Base-by-base conservation (phyloP, 2,797 vertebrate species). In the Coccyzus lansbergi region DNA sequence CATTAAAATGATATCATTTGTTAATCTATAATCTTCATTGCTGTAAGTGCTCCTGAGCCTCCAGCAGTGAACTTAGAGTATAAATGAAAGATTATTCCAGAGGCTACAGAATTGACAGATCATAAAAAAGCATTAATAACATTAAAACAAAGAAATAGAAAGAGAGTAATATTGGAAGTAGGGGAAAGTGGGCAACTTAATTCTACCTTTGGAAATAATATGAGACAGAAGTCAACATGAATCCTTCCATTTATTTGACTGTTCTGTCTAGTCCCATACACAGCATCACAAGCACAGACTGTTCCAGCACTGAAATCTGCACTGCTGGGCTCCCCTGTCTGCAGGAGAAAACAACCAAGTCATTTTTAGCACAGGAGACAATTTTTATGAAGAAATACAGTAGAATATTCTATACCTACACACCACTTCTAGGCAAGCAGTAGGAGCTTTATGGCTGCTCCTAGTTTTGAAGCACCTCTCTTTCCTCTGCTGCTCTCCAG, bases 311-410 rank as follows among this genome's bases (percentile, higher is more conserved):
- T 4, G 12, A 92, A 93, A 75, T 76, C 33, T 60, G 25, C 51
- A 9, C 28, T 69, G n/a, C 46, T 86, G 74, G 22, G 18, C 16
- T 79, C 78, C 42, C 55, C 22, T 44, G 14, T 29, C 72, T 83
- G 36, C 21, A 81, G 36, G 19, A 68, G 31, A 75, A 42, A 87
- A 48, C 18, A 83, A 38, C 21, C 25, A 68, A 13, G 31, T 44
- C 15, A 34, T 52, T 88, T 63, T 91, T 84, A 58, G 9, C 29
- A 53, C 18, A 56, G 31, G 9, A 70, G 15, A 83, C 31, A 42
- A 8, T 79, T 95, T 81, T 86, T 88, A 89, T 95, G 55, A 90
- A 94, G 83, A 91, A 83, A 38, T 42, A n/a, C 16, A 59, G 8
- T 42, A 52, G 29, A 26, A 6, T 58, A 31, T 79, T 62, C 48